Evolutionary conservation across 2,797 vertebrate genomes (phyloP).

Genomic region (Cetoscarus ocellatus): DNA sequence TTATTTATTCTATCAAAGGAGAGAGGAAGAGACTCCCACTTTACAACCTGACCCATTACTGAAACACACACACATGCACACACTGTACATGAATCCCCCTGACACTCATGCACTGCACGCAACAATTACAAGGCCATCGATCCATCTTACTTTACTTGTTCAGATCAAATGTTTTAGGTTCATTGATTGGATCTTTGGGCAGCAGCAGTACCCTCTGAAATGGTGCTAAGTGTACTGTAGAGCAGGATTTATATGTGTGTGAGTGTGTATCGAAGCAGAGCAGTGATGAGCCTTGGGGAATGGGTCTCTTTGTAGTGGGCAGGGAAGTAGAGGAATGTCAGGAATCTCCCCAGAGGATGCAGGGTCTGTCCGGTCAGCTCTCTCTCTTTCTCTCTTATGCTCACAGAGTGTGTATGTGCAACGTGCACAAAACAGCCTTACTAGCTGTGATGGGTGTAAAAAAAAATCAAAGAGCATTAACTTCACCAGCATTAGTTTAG

Average conservation of each 20-base stretch:
- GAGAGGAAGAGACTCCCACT: slow-evolving; percentile 56
- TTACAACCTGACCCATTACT: slow-evolving; percentile 35
- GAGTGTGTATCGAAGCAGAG: slow-evolving; percentile 46
- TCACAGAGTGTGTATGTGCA: not conserved
- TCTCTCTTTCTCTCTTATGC: slow-evolving; percentile 15
- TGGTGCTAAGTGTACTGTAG: slow-evolving; percentile 19
- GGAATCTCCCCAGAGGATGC: slow-evolving; percentile 78
- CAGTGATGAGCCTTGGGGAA: slow-evolving; percentile 55
- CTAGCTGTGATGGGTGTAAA: slow-evolving; percentile 48
- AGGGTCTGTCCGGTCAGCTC: slow-evolving; percentile 63
- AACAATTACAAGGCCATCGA: slow-evolving; percentile 22
- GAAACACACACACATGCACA: slow-evolving; percentile 9
- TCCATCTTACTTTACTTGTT: slow-evolving; percentile 52
- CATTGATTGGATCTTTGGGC: slow-evolving; percentile 38
- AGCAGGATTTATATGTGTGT: slow-evolving; percentile 29
- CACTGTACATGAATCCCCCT: not conserved
- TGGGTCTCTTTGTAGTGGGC: slow-evolving; percentile 71
- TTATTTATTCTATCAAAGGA: slow-evolving; percentile 73
- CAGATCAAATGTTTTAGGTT: slow-evolving; percentile 42
- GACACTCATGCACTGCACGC: slow-evolving; percentile 7
- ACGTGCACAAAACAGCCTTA: slow-evolving; percentile 33
- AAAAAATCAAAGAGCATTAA: slow-evolving; percentile 23
- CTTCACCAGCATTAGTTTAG: not conserved
- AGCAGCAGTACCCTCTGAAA: slow-evolving; percentile 28
- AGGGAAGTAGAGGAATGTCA: slow-evolving; percentile 81